Evolutionary conservation across 2,113 vertebrate species (phyloP), one percentile per base, ranked within the genome.

Genomic region (Semnornis frantzii): DNA sequence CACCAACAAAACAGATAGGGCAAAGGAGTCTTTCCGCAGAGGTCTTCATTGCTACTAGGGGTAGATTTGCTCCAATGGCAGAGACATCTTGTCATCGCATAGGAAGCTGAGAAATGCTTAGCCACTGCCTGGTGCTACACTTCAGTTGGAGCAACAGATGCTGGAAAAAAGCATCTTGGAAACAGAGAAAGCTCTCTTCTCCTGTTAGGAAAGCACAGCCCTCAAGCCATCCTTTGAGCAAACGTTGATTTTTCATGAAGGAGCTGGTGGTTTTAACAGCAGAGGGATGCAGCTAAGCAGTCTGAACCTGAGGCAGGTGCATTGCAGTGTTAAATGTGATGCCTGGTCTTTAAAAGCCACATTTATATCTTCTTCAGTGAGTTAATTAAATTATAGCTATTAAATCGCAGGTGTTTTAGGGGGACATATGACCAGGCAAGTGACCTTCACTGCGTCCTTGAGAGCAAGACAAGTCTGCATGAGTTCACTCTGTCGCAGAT

Each of bases 401-500:
- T 7, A 21, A 11, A 1, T 6, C 23, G 28, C 48, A 19, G 52
- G 57, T 44, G 72, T 13, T 64, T 57, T 2, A 15, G 5, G 2
- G 2, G 15, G 12, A 13, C 2, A 0, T 0, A 3, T 0, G 15
- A 21, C 25, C 57, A 31, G 39, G 31, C 34, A 6, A 4, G 15
- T 0, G 28, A 2, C 2, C 12, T 2, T 1, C 2, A 69, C 69
- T 6, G 27, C 0, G 33, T 7, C 70, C 17, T 0, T 3, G 37
- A 2, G 3, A 12, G 20, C 17, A 6, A 42, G 9, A 17, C 31
- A 28, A 28, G 42, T 34, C 12, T 1, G 5, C 48, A 3, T 6
- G 6, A 15, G 6, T 0, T 6, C 54, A 0, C 6, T 1, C 20
- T 2, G 6, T 0, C 1, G 2, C 20, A 2, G 65, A 55, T 2